Evolutionary conservation across 2,888 invertebrate species (phyloP).

Genomic region (Teinopalpus imperialis): DNA sequence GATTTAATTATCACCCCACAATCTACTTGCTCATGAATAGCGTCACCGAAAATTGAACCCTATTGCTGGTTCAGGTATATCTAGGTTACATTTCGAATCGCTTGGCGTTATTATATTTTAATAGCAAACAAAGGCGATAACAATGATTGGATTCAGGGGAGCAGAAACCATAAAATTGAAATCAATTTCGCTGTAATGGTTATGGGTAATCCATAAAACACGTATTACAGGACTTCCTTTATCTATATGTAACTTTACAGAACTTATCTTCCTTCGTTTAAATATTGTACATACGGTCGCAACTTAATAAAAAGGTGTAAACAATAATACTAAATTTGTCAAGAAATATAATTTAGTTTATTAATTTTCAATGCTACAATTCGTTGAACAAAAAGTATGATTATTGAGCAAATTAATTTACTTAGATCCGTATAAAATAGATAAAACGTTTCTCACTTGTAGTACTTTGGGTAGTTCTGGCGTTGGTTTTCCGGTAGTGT

Average conservation of each 20-base stretch:
- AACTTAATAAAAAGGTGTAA: too few relatives aligned
- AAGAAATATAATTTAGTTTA: too few relatives aligned
- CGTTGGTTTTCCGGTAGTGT: too few relatives aligned
- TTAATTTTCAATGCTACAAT: too few relatives aligned
- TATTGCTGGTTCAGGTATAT: slow-evolving; percentile 28
- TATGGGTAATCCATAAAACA: slow-evolving; percentile 65
- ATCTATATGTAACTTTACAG: slow-evolving; percentile 38
- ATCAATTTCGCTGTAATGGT: slow-evolving; percentile 79
- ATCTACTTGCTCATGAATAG: not conserved
- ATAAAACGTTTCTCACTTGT: too few relatives aligned
- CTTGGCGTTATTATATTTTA: slow-evolving; percentile 72
- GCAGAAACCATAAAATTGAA: slow-evolving; percentile 80
- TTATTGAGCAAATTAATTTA: too few relatives aligned
- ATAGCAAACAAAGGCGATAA: slow-evolving; percentile 73
- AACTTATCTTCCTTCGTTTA: too few relatives aligned
- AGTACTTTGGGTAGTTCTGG: too few relatives aligned
- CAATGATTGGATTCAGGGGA: slow-evolving; percentile 79
- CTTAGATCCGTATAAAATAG: too few relatives aligned
- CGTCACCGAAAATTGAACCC: slow-evolving; percentile 3
- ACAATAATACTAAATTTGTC: too few relatives aligned
- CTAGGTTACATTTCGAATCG: slow-evolving; percentile 56
- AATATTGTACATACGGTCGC: too few relatives aligned
- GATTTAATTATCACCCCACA: slow-evolving; percentile 14
- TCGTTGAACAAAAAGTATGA: too few relatives aligned
- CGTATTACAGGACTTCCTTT: slow-evolving; percentile 44